Base-by-base conservation (phyloP, 2,888 invertebrate genomes). In the Epinotia brunnichana region DNA sequence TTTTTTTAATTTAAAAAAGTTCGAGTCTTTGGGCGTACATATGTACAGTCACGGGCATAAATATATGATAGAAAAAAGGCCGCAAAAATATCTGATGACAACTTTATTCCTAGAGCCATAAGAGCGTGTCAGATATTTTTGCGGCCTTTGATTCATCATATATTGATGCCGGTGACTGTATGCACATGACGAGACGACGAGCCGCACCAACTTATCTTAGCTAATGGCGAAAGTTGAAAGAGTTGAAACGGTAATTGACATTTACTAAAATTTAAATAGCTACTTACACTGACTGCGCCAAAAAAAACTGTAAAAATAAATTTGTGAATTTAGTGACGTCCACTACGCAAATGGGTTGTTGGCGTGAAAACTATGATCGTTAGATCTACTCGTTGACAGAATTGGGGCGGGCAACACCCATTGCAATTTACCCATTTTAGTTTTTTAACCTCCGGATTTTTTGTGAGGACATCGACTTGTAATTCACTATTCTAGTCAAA, bases 371-470 rank as follows among this genome's bases (percentile, higher is more conserved):
- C 17, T 24, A 53, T 17, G 53, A 4, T 56, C 15, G 70, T 35
- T 44, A 61, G 7, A 59, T 44, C 0, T 54, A 21, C 39, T n/a
- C 29, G 19, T 44, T 67, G 61, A 67, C 44, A 61, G 39, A 71
- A 67, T 21, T 54, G 44, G 66, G 44, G 29, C 61, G 54, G 61
- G 67, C 54, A 67, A 61, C 54, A 67, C 66, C 44, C 64, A 51
- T 56, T 44, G 53, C 66, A 62, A 54, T 72, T 67, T 61, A 48
- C 60, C 67, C 56, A 48, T 44, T 72, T 67, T 44, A 24, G 57
- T 57, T 72, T 61, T 24, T 67, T 48, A 56, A 54, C 53, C 54
- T 48, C 29, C 44, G 48, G 7, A 3, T 41, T 66, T 35, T 35
- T 48, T 17, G 4, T 29, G 39, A 10, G 71, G 17, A n/a, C 66